phyloP scores from a whole-genome alignment of 2,888 invertebrate species.

The Lochmaea capreae region DNA sequence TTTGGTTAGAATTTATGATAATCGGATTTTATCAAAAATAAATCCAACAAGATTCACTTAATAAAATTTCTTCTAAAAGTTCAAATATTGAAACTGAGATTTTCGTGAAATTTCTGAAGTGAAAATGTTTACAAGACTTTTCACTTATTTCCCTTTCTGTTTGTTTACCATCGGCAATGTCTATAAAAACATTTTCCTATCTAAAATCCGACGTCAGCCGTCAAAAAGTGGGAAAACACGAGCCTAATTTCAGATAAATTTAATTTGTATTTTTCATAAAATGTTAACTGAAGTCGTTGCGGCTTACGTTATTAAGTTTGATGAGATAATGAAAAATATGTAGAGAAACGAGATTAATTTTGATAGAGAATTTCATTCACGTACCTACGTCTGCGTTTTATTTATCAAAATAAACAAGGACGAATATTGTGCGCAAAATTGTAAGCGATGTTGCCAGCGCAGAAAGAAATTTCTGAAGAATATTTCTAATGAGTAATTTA shows the following conservation, averaged over 20 bases:
- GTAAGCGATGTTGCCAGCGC: no score
- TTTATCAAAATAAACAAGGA: no score
- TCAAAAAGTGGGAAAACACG: not conserved
- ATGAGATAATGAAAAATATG: not conserved
- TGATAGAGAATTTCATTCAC: no score
- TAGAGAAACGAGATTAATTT: no score
- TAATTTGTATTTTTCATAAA: constrained; percentile 11
- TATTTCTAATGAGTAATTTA: no score
- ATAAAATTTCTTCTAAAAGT: constrained; percentile 14
- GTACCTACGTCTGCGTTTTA: no score
- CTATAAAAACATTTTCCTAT: no score
- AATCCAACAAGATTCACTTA: constrained; percentile 6
- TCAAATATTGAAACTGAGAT: constrained; percentile 39
- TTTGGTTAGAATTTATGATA: no score
- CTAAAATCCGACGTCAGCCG: constrained; percentile 4
- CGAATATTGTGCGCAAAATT: no score
- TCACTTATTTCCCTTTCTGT: constrained; percentile 39
- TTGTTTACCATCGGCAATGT: no score
- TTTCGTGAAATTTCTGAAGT: constrained; percentile 36
- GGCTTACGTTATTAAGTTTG: not conserved
- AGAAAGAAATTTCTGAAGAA: no score
- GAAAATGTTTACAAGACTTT: constrained; percentile 42
- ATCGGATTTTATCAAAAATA: not conserved
- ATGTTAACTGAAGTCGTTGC: not conserved
- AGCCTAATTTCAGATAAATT: constrained; percentile 18